These are phyloP conservation scores for Coptodon rendalli DNA, from an alignment of 2,113 vertebrate genomes.

Conservation along the genomic window DNA sequence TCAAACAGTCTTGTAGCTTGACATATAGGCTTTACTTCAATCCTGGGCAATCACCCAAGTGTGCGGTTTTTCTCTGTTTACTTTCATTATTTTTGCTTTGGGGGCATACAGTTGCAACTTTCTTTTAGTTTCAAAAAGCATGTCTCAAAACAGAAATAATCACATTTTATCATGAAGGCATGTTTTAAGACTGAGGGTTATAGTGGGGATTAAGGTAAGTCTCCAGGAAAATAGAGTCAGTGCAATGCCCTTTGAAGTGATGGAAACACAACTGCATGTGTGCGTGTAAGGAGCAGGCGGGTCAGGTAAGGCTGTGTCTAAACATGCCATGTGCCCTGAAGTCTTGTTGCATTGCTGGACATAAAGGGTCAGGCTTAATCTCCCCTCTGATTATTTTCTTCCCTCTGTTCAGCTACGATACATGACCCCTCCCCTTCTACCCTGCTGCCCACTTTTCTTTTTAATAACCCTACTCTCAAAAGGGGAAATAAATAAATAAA, in stretches of 20 bases:
- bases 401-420: background rate
- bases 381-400: background rate
- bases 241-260: background rate
- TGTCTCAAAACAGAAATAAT: background rate
- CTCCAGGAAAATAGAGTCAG: background rate
- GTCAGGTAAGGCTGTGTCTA: conserved; percentile 23
- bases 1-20: background rate
- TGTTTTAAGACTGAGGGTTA: background rate
- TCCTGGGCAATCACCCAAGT: background rate
- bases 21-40: background rate
- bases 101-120: background rate
- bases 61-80: background rate
- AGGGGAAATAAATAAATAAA: background rate
- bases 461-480: background rate
- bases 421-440: background rate
- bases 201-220: background rate
- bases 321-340: conserved; percentile 34
- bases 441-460: background rate
- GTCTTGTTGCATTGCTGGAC: conserved; percentile 2
- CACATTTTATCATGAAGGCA: background rate
- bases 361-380: conserved; percentile 1
- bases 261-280: background rate
- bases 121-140: background rate
- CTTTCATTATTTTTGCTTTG: background rate
- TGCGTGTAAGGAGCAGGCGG: background rate